Percentiles rank a stretch among this genome's conserved stretches.
phyloP scores from a whole-genome alignment of 1,140 invertebrate species.

The Macrostomum lignano region DNA sequence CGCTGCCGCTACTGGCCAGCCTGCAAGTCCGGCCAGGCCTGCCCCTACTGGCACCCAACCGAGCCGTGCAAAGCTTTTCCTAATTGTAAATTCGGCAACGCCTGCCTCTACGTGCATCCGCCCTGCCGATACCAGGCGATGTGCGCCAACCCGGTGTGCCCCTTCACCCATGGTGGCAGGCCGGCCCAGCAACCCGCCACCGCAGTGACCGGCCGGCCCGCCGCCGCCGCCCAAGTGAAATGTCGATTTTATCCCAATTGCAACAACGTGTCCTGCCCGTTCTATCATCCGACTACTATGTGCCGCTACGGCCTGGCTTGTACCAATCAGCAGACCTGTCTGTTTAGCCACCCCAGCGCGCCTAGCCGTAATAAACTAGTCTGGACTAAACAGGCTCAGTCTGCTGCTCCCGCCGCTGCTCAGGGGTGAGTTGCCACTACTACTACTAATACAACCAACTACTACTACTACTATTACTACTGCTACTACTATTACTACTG shows the following conservation, averaged over 20 bases:
- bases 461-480: no score
- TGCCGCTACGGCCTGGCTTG: conserved; percentile 18
- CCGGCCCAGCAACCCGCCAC: no score
- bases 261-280: conserved; percentile 26
- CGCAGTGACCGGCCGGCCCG: no score
- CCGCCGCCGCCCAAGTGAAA: conserved; percentile 7
- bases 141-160: conserved; percentile 50
- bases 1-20: conserved; percentile 42
- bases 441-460: no score
- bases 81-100: conserved; percentile 46
- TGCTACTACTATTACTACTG: no score
- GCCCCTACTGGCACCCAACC: conserved; percentile 38
- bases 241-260: conserved; percentile 31
- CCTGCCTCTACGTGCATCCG: conserved; percentile 63
- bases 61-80: conserved; percentile 42
- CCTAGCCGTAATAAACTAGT: no score
- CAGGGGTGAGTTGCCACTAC: no score
- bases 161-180: conserved; percentile 43
- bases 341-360: conserved; percentile 9
- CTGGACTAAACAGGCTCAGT: no score
- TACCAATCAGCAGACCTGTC: conserved; percentile 11
- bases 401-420: no score
- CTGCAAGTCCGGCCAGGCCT: conserved; percentile 36
- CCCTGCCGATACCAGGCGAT: conserved; percentile 58
- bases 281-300: conserved; percentile 29